Percentiles rank a stretch among this genome's conserved stretches.
phyloP scores from a whole-genome alignment of 2,888 invertebrate species.

The Protodeltote pygarga region DNA sequence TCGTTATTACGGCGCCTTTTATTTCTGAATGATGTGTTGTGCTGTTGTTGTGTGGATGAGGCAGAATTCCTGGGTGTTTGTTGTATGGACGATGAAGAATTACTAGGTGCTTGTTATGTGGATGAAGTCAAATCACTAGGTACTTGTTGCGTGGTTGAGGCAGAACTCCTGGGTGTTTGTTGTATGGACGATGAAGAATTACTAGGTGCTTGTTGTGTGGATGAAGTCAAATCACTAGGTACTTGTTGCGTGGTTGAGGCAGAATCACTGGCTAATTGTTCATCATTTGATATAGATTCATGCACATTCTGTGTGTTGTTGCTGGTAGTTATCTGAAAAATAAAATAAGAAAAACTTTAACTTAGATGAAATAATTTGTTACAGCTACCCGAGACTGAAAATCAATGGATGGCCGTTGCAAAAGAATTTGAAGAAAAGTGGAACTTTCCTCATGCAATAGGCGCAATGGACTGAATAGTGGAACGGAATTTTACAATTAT shows the following conservation, averaged over 20 bases:
- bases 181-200: constrained; percentile 26
- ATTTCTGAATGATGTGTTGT: constrained; percentile 30
- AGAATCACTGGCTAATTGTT: constrained; percentile 15
- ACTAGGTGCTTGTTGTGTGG: constrained; percentile 34
- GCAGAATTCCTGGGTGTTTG: constrained; percentile 23
- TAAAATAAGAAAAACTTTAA: constrained; percentile 10
- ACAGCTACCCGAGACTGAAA: constrained; percentile 14
- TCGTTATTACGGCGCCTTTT: constrained; percentile 28
- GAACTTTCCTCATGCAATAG: constrained; percentile 6
- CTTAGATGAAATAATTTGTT: constrained; percentile 16
- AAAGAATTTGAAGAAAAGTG: constrained; percentile 7
- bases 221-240: constrained; percentile 25
- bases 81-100: constrained; percentile 28
- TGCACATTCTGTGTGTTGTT: constrained; percentile 8
- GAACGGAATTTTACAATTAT: constrained; percentile 38
- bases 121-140: constrained; percentile 25
- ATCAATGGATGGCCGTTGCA: constrained; percentile 3
- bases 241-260: constrained; percentile 27
- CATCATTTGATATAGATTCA: constrained; percentile 11
- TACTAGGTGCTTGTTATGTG: constrained; percentile 33
- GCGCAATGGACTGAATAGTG: constrained; percentile 4
- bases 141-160: constrained; percentile 27
- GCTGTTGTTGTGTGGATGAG: constrained; percentile 31
- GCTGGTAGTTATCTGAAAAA: constrained; percentile 18
- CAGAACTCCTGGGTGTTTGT: constrained; percentile 17